A percentile compares a stretch with the other conserved stretches of the same genome.
Conservation (phyloP, 2,113 vertebrate genomes). For the Lagopus leucura region DNA sequence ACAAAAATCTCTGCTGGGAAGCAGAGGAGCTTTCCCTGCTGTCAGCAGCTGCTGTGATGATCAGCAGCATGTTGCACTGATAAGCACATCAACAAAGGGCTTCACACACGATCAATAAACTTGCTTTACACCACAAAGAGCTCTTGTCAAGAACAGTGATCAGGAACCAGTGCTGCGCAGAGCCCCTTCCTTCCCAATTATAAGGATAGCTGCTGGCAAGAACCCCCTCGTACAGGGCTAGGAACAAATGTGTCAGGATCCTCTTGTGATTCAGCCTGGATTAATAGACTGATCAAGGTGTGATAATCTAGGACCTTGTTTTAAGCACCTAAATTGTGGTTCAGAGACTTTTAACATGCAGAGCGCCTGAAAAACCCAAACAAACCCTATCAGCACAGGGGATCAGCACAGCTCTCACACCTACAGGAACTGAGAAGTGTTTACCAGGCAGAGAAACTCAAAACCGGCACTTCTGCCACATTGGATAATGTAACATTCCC, state of each 20-base stretch:
- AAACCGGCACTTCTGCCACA: constrained; percentile 32
- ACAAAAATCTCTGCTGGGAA: background rate
- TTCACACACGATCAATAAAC: background rate
- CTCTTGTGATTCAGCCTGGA: background rate
- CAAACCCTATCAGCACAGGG: background rate
- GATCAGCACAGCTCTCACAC: background rate
- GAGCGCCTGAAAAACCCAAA: constrained; percentile 40
- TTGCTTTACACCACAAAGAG: background rate
- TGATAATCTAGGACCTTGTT: background rate
- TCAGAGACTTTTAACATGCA: background rate
- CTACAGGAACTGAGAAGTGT: background rate
- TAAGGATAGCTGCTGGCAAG: background rate
- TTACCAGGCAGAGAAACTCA: constrained; percentile 59
- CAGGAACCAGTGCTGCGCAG: background rate
- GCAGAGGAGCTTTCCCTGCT: background rate
- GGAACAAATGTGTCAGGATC: rapidly evolving
- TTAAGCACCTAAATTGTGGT: background rate
- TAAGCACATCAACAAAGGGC: background rate
- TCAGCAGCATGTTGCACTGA: background rate
- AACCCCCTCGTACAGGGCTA: background rate
- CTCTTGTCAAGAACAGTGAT: background rate
- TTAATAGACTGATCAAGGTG: background rate
- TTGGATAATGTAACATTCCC: constrained; percentile 60
- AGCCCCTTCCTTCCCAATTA: background rate
- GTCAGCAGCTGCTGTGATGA: background rate